Evolutionary conservation across 2,888 invertebrate genomes (phyloP).

Genomic region (Drosophila paranaensis): DNA sequence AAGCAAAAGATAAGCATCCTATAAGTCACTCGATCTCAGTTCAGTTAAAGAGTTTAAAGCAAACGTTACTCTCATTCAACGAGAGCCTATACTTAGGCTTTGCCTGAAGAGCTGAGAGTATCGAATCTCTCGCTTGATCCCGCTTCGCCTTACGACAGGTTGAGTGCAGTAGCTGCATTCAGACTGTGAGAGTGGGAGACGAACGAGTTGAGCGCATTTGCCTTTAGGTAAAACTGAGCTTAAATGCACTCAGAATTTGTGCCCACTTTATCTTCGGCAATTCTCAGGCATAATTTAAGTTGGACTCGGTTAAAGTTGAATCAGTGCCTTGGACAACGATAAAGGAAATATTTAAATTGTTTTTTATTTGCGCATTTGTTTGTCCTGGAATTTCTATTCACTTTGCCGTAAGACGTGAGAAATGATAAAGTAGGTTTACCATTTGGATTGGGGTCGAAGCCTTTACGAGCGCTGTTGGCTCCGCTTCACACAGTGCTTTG

Average conservation of each 20-base stretch:
- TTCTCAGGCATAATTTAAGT: conserved; percentile 20
- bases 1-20: neutral
- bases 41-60: too few species aligned
- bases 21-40: too few species aligned
- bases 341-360: conserved; percentile 53
- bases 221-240: neutral
- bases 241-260: neutral
- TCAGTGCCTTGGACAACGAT: conserved; percentile 34
- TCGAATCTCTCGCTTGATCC: neutral
- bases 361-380: conserved; percentile 52
- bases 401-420: conserved; percentile 31
- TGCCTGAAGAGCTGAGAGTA: neutral
- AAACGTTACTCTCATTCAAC: too few species aligned
- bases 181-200: neutral
- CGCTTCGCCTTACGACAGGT: neutral
- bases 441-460: conserved; percentile 55
- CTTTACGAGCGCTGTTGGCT: conserved; percentile 54
- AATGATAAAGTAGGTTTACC: conserved; percentile 41
- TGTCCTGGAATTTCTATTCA: conserved; percentile 44
- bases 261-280: neutral
- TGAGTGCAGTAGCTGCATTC: neutral
- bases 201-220: neutral
- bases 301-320: conserved; percentile 18
- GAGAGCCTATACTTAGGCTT: too few species aligned
- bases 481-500: conserved; percentile 45